Evolutionary conservation across 2,888 invertebrate species (phyloP).

Genomic region (Tenthredo livida): DNA sequence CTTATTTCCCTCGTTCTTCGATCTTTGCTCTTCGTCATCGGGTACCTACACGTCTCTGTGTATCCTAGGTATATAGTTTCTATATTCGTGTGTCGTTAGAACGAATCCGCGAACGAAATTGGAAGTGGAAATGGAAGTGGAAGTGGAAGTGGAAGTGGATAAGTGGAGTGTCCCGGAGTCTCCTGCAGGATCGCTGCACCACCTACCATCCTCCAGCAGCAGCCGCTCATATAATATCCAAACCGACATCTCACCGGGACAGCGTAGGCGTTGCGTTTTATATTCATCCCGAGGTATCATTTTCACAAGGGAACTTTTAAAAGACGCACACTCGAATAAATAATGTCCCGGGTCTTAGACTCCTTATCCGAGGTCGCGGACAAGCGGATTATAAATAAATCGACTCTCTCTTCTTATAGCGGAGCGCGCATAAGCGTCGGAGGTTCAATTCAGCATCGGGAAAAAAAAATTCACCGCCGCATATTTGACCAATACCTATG

Average conservation of each 20-base stretch:
- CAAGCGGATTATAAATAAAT: conserved; percentile 29
- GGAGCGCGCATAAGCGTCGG: neutral
- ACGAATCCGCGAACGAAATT: conserved; percentile 1
- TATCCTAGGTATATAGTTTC: neutral
- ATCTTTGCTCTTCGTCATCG: neutral
- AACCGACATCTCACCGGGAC: conserved; percentile 41
- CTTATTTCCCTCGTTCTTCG: neutral
- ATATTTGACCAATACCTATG: too few species aligned
- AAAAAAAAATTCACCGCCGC: neutral
- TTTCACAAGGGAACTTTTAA: conserved; percentile 74
- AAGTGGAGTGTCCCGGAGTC: conserved; percentile 33
- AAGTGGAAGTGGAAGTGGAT: neutral
- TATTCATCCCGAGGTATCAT: conserved; percentile 77
- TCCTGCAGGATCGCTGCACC: neutral
- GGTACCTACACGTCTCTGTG: neutral
- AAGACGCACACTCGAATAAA: conserved; percentile 73
- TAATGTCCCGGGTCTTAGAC: conserved; percentile 73
- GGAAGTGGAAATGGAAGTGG: conserved; percentile 28
- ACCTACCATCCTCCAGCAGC: neutral
- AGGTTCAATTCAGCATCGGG: neutral
- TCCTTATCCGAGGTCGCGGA: conserved; percentile 74
- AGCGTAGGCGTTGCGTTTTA: conserved; percentile 76
- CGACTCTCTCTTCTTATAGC: neutral
- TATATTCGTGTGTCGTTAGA: neutral
- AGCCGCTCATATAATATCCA: conserved; percentile 52